These are phyloP conservation scores for Saxicola maurus DNA, from an alignment of 2,797 vertebrate species.

Conservation along the genomic window DNA sequence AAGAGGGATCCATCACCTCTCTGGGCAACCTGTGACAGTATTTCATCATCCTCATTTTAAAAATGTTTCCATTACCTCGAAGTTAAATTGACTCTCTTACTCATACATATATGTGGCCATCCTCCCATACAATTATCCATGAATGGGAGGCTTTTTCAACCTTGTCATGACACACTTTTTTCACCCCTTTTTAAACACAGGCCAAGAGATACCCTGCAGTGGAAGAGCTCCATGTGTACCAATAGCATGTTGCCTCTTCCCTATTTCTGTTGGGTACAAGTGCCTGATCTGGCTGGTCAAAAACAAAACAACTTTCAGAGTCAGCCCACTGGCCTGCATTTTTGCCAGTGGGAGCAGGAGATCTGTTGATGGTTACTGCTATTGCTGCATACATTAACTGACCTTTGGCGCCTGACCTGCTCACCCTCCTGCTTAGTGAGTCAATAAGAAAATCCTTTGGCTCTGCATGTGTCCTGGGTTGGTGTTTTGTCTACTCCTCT, in stretches of 20 bases:
- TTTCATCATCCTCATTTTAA: neutral
- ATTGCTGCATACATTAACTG: constrained; percentile 10
- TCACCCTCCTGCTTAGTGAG: neutral
- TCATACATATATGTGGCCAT: too few relatives aligned
- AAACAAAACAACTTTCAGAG: neutral
- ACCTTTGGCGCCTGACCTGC: neutral
- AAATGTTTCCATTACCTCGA: neutral
- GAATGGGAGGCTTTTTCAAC: neutral
- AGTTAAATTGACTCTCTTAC: neutral
- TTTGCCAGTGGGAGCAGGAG: constrained; percentile 1
- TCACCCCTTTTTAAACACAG: neutral
- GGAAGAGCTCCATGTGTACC: neutral
- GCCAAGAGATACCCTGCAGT: neutral
- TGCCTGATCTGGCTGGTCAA: neutral
- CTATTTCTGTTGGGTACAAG: neutral
- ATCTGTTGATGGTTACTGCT: constrained; percentile 36
- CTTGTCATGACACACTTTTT: neutral
- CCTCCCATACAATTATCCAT: neutral
- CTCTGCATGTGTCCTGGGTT: too few relatives aligned
- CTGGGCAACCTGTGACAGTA: neutral
- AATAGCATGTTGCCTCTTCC: rapidly evolving
- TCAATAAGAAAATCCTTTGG: constrained; percentile 41
- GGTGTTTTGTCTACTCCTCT: too few relatives aligned
- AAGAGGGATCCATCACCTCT: neutral
- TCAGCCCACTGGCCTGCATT: neutral